Evolutionary conservation across 2,113 vertebrate species (phyloP).

Genomic region (Proterorhinus semilunaris): DNA sequence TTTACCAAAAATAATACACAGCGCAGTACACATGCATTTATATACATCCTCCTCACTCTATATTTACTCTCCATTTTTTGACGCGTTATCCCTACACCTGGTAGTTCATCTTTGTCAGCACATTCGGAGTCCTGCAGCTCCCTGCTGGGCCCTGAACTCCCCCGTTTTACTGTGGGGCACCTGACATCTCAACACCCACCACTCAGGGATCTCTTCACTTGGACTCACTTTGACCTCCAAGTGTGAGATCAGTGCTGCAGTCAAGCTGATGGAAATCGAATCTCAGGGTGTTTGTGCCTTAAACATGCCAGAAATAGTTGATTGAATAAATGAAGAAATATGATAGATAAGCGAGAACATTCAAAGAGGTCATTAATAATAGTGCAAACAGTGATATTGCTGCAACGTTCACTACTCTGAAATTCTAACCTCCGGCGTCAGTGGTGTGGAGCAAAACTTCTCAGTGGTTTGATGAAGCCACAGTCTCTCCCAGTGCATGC

Average conservation of each 20-base stretch:
- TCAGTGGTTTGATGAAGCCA: not conserved
- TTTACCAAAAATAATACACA: not conserved
- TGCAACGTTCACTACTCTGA: too few species aligned
- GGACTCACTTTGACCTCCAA: slow-evolving; percentile 2
- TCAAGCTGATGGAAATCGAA: not conserved
- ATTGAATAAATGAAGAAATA: too few species aligned
- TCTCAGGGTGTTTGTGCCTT: too few species aligned
- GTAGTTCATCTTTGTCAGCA: slow-evolving; percentile 64
- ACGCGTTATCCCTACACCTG: slow-evolving; percentile 55
- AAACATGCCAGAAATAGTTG: too few species aligned
- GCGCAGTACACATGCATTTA: slow-evolving; percentile 13
- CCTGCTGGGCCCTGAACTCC: slow-evolving; percentile 55
- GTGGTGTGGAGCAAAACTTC: slow-evolving; percentile 25
- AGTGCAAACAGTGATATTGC: too few species aligned
- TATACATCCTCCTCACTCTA: slow-evolving; percentile 33
- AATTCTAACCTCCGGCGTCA: too few species aligned
- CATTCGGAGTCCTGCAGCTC: slow-evolving; percentile 55
- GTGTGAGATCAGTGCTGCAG: slow-evolving; percentile 5
- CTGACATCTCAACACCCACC: slow-evolving; percentile 30
- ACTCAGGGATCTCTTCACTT: slow-evolving; percentile 21
- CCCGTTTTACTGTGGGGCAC: slow-evolving; percentile 39
- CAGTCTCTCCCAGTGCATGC: slow-evolving; percentile 37
- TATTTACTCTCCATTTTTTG: slow-evolving; percentile 49
- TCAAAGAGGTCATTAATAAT: too few species aligned
- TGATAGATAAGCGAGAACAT: too few species aligned